A percentile compares a stretch with the other conserved stretches of the same genome.
phyloP scores from a whole-genome alignment of 2,888 invertebrate species.

The Sminthurinus aureus region DNA sequence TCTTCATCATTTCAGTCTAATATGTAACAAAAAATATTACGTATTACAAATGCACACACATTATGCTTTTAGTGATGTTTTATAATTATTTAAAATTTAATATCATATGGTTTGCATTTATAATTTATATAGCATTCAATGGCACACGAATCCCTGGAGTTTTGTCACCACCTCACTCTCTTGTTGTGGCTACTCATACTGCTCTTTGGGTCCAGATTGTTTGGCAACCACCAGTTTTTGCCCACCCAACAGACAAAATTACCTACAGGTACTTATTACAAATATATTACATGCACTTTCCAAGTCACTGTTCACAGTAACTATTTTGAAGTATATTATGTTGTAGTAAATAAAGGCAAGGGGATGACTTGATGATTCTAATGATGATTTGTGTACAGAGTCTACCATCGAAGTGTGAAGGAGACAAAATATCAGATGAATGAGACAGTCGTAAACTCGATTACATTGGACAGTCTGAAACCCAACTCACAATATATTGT shows the following conservation, averaged over 20 bases:
- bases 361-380: no score
- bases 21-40: neutral
- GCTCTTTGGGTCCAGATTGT: constrained; percentile 82
- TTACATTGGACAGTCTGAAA: constrained; percentile 74
- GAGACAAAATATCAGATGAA: constrained; percentile 69
- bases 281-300: neutral
- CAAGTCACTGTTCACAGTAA: no score
- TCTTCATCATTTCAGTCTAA: neutral
- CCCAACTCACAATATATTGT: constrained; percentile 85
- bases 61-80: neutral
- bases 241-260: constrained; percentile 79
- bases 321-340: no score
- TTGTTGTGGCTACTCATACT: constrained; percentile 79
- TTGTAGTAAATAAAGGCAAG: no score
- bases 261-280: constrained; percentile 71
- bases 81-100: constrained; percentile 3
- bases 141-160: constrained; percentile 70
- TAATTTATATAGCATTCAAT: constrained; percentile 60
- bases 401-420: constrained; percentile 75
- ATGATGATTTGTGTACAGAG: constrained; percentile 64
- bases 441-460: constrained; percentile 74
- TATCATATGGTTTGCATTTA: neutral
- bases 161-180: constrained; percentile 81
- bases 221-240: constrained; percentile 87
- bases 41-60: neutral